Conservation (phyloP, 1,140 invertebrate species). For the Drosophila sp. region DNA sequence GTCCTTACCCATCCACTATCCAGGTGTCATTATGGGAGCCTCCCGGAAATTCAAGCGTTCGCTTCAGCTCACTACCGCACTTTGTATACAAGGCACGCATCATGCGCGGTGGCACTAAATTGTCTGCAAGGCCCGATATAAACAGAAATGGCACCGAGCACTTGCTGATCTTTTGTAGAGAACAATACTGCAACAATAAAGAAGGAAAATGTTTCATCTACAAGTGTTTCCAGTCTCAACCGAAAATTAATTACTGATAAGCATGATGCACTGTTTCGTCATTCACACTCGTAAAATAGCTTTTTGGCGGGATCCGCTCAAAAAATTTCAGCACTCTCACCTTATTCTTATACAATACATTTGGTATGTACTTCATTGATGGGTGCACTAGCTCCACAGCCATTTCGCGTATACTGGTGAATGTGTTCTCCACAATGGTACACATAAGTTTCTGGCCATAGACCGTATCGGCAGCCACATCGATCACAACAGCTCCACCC, state of each 20-base stretch:
- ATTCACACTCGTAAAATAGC: too few relatives aligned
- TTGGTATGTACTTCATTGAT: constrained; percentile 89
- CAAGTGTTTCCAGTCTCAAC: too few relatives aligned
- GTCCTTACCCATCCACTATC: constrained; percentile 84
- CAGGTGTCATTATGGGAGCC: constrained; percentile 96
- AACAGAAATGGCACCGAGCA: constrained; percentile 89
- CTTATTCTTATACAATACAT: constrained; percentile 93
- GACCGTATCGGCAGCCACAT: constrained; percentile 89
- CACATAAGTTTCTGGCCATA: constrained; percentile 91
- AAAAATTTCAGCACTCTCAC: constrained; percentile 82
- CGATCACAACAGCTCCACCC: constrained; percentile 94
- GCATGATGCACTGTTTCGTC: too few relatives aligned
- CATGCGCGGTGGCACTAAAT: constrained; percentile 92
- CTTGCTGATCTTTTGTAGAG: constrained; percentile 87
- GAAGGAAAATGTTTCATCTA: background rate
- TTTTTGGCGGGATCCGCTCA: background rate
- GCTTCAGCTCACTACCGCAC: constrained; percentile 89
- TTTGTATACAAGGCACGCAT: constrained; percentile 90
- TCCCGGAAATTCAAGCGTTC: constrained; percentile 88
- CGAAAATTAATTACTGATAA: too few relatives aligned
- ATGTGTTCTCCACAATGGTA: constrained; percentile 96
- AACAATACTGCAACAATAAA: constrained; percentile 47
- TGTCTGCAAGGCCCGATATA: constrained; percentile 92
- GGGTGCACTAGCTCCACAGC: constrained; percentile 89
- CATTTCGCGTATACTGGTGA: constrained; percentile 97